Conservation (phyloP, 2,888 invertebrate species). For the Acrobeloides nanus region DNA sequence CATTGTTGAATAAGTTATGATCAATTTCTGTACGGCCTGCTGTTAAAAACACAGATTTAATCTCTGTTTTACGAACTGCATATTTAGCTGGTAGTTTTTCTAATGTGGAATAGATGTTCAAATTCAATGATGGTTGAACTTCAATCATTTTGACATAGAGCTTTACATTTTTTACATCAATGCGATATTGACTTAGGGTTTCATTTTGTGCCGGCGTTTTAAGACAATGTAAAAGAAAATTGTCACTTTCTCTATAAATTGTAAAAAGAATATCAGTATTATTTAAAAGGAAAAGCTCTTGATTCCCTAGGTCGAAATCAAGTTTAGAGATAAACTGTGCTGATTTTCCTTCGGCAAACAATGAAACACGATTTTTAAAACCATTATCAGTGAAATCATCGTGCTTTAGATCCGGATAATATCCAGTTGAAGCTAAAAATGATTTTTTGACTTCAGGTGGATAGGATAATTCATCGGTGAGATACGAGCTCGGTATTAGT, state of each 20-base stretch:
- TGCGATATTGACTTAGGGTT: too few species aligned
- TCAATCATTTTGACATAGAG: slow-evolving; percentile 12
- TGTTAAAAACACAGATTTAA: slow-evolving; percentile 10
- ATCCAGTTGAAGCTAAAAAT: slow-evolving; percentile 2
- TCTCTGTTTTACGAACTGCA: slow-evolving; percentile 15
- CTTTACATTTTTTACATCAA: slow-evolving; percentile 6
- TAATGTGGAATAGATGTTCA: slow-evolving; percentile 6
- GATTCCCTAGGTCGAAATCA: slow-evolving; percentile 18
- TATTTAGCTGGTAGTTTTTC: slow-evolving; percentile 9
- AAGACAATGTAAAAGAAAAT: slow-evolving; percentile 10
- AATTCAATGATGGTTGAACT: slow-evolving; percentile 10
- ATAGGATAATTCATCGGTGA: slow-evolving; percentile 3
- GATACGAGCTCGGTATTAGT: too few species aligned
- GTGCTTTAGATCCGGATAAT: slow-evolving; percentile 4
- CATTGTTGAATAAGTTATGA: slow-evolving; percentile 14
- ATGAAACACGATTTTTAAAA: not conserved
- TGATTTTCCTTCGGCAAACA: slow-evolving; percentile 7
- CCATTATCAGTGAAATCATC: slow-evolving; percentile 5
- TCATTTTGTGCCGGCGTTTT: not conserved
- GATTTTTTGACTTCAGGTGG: slow-evolving; percentile 6
- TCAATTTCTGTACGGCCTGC: slow-evolving; percentile 12
- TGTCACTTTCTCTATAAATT: slow-evolving; percentile 8
- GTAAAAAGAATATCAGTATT: slow-evolving; percentile 13
- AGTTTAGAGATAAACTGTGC: slow-evolving; percentile 11
- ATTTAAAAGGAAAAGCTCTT: slow-evolving; percentile 12